Evolutionary conservation across 2,888 invertebrate genomes (phyloP).

Genomic region (Nemotelus nigrinus): DNA sequence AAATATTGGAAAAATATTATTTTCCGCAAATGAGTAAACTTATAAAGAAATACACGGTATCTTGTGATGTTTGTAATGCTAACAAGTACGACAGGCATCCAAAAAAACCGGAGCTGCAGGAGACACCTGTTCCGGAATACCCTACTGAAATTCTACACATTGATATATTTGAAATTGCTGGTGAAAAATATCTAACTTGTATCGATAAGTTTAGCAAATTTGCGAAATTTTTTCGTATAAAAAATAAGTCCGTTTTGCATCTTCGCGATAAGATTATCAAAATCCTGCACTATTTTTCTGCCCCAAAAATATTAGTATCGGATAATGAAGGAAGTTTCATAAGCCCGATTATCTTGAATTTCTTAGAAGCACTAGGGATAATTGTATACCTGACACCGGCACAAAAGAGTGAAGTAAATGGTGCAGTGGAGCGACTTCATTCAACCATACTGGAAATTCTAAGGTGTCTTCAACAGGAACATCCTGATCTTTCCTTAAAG

Average conservation of each 20-base stretch:
- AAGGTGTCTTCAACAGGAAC: conserved; percentile 25
- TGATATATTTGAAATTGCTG: conserved; percentile 1
- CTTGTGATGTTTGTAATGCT: conserved; percentile 36
- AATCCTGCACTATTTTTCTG: conserved; percentile 25
- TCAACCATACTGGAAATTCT: too few species aligned
- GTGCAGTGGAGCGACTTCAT: too few species aligned
- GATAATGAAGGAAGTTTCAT: too few species aligned
- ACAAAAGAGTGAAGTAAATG: too few species aligned
- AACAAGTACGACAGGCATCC: conserved; percentile 8
- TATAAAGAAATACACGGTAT: not conserved
- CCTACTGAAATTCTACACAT: conserved; percentile 33
- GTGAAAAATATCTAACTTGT: conserved; percentile 5
- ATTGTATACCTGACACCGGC: too few species aligned
- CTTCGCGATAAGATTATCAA: conserved; percentile 6
- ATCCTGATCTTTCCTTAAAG: conserved; percentile 24
- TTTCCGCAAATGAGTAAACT: not conserved
- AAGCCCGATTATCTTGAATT: too few species aligned
- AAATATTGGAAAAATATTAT: conserved; percentile 16
- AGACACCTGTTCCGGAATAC: conserved; percentile 40
- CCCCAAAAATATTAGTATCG: too few species aligned
- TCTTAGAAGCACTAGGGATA: too few species aligned
- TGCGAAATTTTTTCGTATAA: conserved; percentile 7
- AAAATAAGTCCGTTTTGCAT: conserved; percentile 1
- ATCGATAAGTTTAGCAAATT: conserved; percentile 2
- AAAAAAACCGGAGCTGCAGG: not conserved